Evolutionary conservation across 2,888 invertebrate species (phyloP).

Genomic region (Sarcophaga subvicina): DNA sequence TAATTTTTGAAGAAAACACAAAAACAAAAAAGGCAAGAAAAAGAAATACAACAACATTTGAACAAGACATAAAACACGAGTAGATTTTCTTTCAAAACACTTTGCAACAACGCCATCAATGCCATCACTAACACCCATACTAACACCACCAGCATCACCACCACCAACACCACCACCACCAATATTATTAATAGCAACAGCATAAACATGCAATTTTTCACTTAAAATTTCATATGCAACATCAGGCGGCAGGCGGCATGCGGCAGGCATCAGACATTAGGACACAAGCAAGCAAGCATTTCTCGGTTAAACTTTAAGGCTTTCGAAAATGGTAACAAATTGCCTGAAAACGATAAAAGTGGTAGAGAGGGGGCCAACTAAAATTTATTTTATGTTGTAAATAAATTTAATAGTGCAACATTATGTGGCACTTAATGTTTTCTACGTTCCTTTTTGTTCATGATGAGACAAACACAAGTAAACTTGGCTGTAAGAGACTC

Average conservation of each 20-base stretch:
- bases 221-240: background rate
- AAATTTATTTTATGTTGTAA: background rate
- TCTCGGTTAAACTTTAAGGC: background rate
- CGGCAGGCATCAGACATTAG: background rate
- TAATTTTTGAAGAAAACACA: background rate
- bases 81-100: conserved; percentile 33
- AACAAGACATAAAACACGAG: conserved; percentile 55
- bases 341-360: background rate
- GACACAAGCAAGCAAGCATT: too few relatives aligned
- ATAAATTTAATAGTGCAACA: conserved; percentile 42
- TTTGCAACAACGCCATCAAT: conserved; percentile 15
- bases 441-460: background rate
- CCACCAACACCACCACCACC: background rate
- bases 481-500: background rate
- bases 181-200: background rate
- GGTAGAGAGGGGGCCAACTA: background rate
- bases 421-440: conserved; percentile 17
- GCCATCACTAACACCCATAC: conserved; percentile 19
- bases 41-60: conserved; percentile 9
- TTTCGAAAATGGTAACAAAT: conserved; percentile 2
- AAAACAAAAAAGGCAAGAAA: background rate
- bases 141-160: conserved; percentile 18
- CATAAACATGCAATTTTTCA: conserved; percentile 52
- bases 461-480: conserved; percentile 28
- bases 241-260: conserved; percentile 3